These are phyloP conservation scores for Macrochelys suwanniensis DNA, from an alignment of 2,797 vertebrate genomes.

Conservation along the genomic window DNA sequence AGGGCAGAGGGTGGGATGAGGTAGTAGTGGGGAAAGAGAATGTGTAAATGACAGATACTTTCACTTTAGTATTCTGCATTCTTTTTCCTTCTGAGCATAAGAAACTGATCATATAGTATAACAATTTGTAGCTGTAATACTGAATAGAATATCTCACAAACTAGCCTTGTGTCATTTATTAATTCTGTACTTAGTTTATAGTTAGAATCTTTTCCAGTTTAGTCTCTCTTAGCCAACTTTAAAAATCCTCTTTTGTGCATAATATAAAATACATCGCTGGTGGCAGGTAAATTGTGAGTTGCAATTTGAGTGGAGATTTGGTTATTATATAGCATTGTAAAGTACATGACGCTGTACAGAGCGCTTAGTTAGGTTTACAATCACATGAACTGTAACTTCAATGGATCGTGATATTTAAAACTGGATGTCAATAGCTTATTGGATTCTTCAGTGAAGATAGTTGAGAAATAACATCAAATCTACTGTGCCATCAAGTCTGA, in stretches of 20 bases:
- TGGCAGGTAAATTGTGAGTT: neutral
- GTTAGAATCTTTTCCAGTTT: neutral
- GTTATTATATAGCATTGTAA: neutral
- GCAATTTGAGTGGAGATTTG: neutral
- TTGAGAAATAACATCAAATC: neutral
- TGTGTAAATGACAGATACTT: neutral
- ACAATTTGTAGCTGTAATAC: neutral
- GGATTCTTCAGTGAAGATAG: neutral
- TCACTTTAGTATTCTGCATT: neutral
- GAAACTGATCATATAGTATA: neutral
- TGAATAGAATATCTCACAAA: neutral
- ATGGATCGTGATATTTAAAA: neutral
- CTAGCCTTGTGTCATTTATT: neutral
- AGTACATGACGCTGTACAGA: neutral
- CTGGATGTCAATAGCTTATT: neutral
- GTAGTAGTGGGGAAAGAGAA: neutral
- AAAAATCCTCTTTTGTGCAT: neutral
- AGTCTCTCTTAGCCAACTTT: slow-evolving; percentile 11
- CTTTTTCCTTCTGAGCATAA: neutral
- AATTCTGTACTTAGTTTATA: slow-evolving; percentile 8
- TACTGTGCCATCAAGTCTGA: neutral
- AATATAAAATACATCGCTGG: neutral
- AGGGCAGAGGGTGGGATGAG: neutral
- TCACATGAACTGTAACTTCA: neutral
- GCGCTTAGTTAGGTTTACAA: neutral